These are phyloP conservation scores for Bolborhynchus lineola DNA, from an alignment of 2,113 vertebrate species.

Conservation along the genomic window DNA sequence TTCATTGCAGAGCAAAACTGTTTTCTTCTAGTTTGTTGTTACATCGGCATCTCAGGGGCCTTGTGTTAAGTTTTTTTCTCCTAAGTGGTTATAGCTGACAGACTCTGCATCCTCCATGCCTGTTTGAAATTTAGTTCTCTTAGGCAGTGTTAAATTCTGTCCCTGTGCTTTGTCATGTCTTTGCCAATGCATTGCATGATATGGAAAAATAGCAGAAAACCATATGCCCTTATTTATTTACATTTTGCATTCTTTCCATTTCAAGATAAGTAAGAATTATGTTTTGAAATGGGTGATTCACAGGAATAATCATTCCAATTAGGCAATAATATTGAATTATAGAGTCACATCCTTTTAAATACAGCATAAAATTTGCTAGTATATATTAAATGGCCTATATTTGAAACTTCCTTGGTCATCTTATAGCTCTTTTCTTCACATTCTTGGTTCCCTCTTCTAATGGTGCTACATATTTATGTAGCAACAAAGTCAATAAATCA, in stretches of 20 bases:
- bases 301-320: background rate
- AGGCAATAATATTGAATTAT: background rate
- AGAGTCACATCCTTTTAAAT: background rate
- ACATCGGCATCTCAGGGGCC: background rate
- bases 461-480: background rate
- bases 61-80: background rate
- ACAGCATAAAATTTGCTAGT: background rate
- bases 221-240: background rate
- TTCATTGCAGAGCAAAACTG: background rate
- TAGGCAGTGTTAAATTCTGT: background rate
- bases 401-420: background rate
- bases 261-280: slow-evolving; percentile 14
- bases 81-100: background rate
- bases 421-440: background rate
- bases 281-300: slow-evolving; percentile 32
- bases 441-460: background rate
- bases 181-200: background rate
- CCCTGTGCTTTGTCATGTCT: background rate
- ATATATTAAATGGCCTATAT: background rate
- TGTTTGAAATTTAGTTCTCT: background rate
- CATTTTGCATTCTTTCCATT: slow-evolving; percentile 22
- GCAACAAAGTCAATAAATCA: background rate
- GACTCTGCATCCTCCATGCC: background rate
- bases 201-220: background rate
- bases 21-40: background rate